Percentiles rank a stretch among this genome's conserved stretches.
These are phyloP conservation scores for Notiomystis cincta DNA, from an alignment of 2,113 vertebrate genomes.

Conservation along the genomic window DNA sequence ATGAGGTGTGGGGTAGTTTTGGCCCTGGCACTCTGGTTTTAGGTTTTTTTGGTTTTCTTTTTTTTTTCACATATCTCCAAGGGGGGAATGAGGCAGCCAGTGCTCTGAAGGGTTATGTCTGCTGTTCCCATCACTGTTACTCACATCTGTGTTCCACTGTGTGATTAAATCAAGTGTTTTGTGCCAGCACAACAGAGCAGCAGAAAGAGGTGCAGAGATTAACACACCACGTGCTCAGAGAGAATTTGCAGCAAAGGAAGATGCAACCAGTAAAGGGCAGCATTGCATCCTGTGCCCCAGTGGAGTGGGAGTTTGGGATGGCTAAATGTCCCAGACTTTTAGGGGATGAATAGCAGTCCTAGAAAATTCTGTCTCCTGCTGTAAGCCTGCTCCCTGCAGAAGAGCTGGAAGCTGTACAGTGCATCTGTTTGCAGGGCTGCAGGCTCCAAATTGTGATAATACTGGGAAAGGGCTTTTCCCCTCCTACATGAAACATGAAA, in stretches of 20 bases:
- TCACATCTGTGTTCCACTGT: not conserved
- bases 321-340: not conserved
- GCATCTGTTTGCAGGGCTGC: not conserved
- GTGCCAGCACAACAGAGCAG: not conserved
- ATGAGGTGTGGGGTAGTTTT: not conserved
- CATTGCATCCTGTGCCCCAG: not conserved
- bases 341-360: not conserved
- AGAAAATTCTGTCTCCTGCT: not conserved
- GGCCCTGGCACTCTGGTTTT: not conserved
- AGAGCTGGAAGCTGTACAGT: not conserved
- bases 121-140: not conserved
- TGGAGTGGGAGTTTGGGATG: not conserved
- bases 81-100: accelerated
- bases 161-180: not conserved
- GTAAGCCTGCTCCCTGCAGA: not conserved
- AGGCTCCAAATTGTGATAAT: not conserved
- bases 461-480: accelerated
- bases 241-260: not conserved
- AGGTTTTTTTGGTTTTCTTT: not conserved
- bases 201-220: not conserved
- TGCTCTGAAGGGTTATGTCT: not conserved
- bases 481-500: not conserved
- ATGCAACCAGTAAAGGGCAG: not conserved
- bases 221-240: not conserved
- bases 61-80: not conserved